phyloP scores from a whole-genome alignment of 1,140 invertebrate species.

The Amphibalanus amphitrite region DNA sequence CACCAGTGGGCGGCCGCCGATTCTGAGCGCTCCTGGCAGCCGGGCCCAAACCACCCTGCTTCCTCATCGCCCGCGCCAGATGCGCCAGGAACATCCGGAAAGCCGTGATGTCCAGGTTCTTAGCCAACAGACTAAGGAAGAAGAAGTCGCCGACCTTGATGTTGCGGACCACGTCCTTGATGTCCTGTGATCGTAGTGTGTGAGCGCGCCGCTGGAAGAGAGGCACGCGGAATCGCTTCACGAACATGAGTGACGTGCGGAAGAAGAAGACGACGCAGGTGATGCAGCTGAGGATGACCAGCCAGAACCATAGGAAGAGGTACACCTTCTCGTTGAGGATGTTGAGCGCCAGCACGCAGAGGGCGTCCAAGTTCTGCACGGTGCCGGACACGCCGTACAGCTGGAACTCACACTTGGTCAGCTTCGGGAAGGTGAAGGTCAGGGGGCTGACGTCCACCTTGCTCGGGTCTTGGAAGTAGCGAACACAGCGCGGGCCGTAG shows the following conservation, averaged over 20 bases:
- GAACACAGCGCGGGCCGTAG: slow-evolving; percentile 26
- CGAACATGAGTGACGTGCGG: slow-evolving; percentile 11
- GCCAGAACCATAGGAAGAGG: slow-evolving; percentile 32
- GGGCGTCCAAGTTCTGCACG: slow-evolving; percentile 34
- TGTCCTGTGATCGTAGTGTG: not conserved
- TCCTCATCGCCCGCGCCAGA: not conserved
- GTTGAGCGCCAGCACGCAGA: slow-evolving; percentile 67
- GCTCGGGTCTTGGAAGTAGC: slow-evolving; percentile 17
- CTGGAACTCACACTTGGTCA: slow-evolving; percentile 21
- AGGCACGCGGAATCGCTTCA: not conserved
- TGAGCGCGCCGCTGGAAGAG: not conserved
- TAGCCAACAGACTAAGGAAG: not conserved
- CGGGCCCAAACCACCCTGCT: not conserved
- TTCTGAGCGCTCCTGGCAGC: not conserved
- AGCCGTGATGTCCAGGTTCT: not conserved
- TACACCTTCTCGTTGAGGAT: slow-evolving; percentile 77
- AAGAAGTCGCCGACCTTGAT: not conserved
- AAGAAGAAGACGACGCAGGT: slow-evolving; percentile 22
- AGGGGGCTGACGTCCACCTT: slow-evolving; percentile 35
- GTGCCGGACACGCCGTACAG: not conserved
- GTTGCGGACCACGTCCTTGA: not conserved
- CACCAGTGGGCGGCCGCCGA: too few relatives aligned
- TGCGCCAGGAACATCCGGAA: not conserved
- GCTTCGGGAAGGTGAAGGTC: slow-evolving; percentile 52
- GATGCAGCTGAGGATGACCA: slow-evolving; percentile 19